These are phyloP conservation scores for Doris montereyensis DNA, from an alignment of 2,888 invertebrate species.

Conservation along the genomic window DNA sequence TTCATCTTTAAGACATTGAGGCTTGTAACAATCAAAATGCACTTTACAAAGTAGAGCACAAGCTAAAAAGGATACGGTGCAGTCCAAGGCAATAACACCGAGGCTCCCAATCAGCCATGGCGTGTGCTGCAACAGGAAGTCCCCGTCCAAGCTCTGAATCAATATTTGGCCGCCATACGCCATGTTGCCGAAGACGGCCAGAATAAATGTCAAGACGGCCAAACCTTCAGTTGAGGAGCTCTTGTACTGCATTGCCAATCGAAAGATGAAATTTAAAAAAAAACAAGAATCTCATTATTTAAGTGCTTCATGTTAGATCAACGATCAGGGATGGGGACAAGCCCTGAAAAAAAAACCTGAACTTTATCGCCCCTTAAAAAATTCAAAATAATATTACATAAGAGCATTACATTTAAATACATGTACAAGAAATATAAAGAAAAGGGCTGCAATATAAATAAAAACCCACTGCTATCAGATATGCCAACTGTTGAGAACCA, in stretches of 20 bases:
- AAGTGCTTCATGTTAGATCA: neutral
- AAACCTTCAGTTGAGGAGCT: conserved; percentile 69
- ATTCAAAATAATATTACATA: too few species aligned
- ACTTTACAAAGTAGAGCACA: too few species aligned
- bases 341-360: too few species aligned
- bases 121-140: conserved; percentile 66
- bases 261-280: neutral
- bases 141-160: conserved; percentile 51
- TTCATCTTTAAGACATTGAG: too few species aligned
- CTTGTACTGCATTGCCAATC: conserved; percentile 59
- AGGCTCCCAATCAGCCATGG: conserved; percentile 74
- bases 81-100: conserved; percentile 72
- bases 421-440: too few species aligned
- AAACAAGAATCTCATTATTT: neutral
- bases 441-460: too few species aligned
- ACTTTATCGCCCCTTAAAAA: too few species aligned
- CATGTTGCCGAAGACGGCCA: conserved; percentile 66
- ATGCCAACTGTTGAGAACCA: too few species aligned
- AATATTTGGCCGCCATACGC: conserved; percentile 72
- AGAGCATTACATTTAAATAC: too few species aligned
- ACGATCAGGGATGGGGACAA: neutral
- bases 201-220: conserved; percentile 62
- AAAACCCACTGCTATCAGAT: too few species aligned
- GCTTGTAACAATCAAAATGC: too few species aligned
- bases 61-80: conserved; percentile 71